Conservation (phyloP, 2,797 vertebrate species). For the Catamblyrhynchus diadema region DNA sequence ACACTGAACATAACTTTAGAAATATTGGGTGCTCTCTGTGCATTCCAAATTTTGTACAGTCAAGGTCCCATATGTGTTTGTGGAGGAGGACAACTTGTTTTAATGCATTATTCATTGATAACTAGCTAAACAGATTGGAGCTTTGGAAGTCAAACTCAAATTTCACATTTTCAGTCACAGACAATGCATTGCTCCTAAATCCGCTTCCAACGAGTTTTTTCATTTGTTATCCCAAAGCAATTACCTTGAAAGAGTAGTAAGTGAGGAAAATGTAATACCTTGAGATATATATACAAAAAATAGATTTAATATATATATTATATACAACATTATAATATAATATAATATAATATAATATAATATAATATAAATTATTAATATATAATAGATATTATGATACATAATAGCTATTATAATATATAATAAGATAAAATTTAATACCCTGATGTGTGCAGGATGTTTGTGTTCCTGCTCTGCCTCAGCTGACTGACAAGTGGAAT, state of each 20-base stretch:
- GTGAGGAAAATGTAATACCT: neutral
- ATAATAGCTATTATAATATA: too few species aligned
- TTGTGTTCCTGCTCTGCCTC: neutral
- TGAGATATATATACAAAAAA: too few species aligned
- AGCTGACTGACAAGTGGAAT: neutral
- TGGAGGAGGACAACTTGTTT: neutral
- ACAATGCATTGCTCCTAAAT: fast-evolving
- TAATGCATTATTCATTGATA: neutral
- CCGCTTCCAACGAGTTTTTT: neutral
- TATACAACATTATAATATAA: too few species aligned
- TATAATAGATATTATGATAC: too few species aligned
- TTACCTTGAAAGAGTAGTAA: neutral
- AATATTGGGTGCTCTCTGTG: neutral
- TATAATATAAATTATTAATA: too few species aligned
- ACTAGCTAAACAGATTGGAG: neutral
- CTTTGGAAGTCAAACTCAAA: neutral
- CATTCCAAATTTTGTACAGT: neutral
- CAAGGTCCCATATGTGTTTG: neutral
- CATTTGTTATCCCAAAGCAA: neutral
- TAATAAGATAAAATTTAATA: too few species aligned
- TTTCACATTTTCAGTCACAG: neutral
- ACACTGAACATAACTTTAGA: neutral
- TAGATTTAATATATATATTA: too few species aligned
- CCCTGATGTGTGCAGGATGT: neutral
- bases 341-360: too few species aligned